Evolutionary conservation across 2,888 invertebrate species (phyloP).

Genomic region (Esperia sulphurella): DNA sequence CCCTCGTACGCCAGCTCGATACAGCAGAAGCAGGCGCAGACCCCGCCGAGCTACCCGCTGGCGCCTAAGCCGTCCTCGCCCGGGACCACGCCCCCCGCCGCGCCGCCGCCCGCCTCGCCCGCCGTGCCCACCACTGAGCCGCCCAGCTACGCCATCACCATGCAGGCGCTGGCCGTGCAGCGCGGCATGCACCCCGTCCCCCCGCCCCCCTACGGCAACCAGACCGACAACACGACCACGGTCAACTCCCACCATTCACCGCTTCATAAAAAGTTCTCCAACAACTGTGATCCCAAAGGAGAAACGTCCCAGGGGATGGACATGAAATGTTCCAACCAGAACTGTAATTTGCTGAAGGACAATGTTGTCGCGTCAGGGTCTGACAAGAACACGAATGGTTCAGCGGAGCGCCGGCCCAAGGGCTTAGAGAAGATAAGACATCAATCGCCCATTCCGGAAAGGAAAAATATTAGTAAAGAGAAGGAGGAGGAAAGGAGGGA

Average conservation of each 20-base stretch:
- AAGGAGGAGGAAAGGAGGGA: constrained; percentile 93
- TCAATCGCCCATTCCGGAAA: constrained; percentile 96
- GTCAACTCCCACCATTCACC: constrained; percentile 78
- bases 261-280: constrained; percentile 85
- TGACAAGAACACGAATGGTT: constrained; percentile 74
- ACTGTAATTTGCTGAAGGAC: constrained; percentile 70
- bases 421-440: constrained; percentile 88
- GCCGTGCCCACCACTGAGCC: constrained; percentile 91
- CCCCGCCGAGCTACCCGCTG: constrained; percentile 71
- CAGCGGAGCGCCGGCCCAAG: constrained; percentile 63
- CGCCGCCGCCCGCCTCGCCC: constrained; percentile 60
- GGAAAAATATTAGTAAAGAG: constrained; percentile 94
- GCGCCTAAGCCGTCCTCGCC: constrained; percentile 77
- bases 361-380: constrained; percentile 80
- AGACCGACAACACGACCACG: constrained; percentile 54
- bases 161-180: constrained; percentile 88
- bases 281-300: constrained; percentile 68
- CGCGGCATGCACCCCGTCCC: constrained; percentile 84
- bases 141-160: constrained; percentile 94
- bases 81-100: constrained; percentile 63
- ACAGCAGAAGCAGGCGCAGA: constrained; percentile 84
- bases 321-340: constrained; percentile 69
- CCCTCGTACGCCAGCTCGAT: constrained; percentile 91
- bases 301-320: constrained; percentile 79
- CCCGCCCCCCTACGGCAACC: constrained; percentile 83